A percentile compares a stretch with the other conserved stretches of the same genome.
phyloP scores from a whole-genome alignment of 2,113 vertebrate genomes.

The Pluvianellus socialis region DNA sequence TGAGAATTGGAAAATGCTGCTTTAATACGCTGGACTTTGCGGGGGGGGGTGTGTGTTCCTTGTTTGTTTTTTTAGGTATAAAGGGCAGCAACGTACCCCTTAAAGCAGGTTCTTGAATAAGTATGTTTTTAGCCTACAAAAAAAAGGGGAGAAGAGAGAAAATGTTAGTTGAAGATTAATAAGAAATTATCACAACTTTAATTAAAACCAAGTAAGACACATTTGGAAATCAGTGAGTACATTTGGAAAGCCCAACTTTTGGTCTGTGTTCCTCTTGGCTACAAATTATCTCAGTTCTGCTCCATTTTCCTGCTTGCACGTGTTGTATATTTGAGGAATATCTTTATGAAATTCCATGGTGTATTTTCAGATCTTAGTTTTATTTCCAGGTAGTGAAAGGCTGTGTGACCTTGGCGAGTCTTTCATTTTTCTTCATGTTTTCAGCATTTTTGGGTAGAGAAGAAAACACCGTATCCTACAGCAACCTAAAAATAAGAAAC shows the following conservation, averaged over 20 bases:
- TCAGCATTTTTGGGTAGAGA: neutral
- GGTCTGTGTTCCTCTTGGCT: neutral
- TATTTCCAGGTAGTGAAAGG: neutral
- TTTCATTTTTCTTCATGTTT: neutral
- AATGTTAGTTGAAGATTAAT: neutral
- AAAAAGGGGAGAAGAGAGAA: accelerated
- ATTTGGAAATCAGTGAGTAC: neutral
- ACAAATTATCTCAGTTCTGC: neutral
- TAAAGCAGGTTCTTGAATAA: neutral
- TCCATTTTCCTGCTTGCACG: neutral
- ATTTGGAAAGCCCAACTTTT: neutral
- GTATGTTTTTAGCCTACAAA: neutral
- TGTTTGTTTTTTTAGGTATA: neutral
- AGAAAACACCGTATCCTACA: neutral
- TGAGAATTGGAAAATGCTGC: neutral
- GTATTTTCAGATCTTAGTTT: neutral
- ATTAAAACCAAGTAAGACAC: neutral
- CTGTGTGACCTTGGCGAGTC: neutral
- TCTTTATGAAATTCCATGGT: neutral
- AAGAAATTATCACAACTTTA: neutral
- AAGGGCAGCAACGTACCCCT: neutral
- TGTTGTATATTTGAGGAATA: neutral
- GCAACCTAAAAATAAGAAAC: neutral
- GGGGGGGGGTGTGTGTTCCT: accelerated
- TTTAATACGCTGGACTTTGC: neutral